Conservation (phyloP, 2,113 vertebrate species). For the Gymnobelideus leadbeateri region DNA sequence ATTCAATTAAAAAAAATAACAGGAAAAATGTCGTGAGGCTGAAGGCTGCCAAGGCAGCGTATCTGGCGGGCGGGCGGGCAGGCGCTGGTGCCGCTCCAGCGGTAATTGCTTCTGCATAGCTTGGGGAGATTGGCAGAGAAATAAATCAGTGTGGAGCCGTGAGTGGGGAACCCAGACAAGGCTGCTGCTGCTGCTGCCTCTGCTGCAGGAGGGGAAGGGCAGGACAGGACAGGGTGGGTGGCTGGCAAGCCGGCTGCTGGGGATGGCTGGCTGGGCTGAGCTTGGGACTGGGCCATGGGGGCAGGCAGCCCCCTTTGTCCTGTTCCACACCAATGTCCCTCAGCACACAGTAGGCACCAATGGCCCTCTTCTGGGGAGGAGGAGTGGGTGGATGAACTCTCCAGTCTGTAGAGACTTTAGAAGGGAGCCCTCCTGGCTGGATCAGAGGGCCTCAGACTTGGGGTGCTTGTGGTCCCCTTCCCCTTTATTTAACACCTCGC, state of each 20-base stretch:
- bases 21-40: constrained; percentile 71
- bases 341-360: too few relatives aligned
- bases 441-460: not conserved
- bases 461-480: not conserved
- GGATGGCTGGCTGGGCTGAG: constrained; percentile 11
- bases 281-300: constrained; percentile 1
- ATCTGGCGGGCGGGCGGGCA: constrained; percentile 57
- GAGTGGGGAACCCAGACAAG: constrained; percentile 54
- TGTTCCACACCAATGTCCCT: too few relatives aligned
- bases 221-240: not conserved
- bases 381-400: not conserved
- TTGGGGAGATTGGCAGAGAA: constrained; percentile 76
- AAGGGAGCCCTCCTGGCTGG: not conserved
- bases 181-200: not conserved
- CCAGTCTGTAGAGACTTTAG: too few relatives aligned
- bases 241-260: not conserved
- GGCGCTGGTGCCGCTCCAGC: constrained; percentile 66
- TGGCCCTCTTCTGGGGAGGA: not conserved
- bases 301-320: not conserved
- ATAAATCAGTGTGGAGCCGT: constrained; percentile 73
- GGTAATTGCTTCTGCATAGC: constrained; percentile 77
- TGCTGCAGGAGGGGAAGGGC: constrained; percentile 66
- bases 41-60: constrained; percentile 75
- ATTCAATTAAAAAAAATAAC: constrained; percentile 80
- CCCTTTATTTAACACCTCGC: not conserved